Evolutionary conservation across 1,140 invertebrate genomes (phyloP), one percentile per base, ranked within the genome.

Genomic region (Asbolus verrucosus): DNA sequence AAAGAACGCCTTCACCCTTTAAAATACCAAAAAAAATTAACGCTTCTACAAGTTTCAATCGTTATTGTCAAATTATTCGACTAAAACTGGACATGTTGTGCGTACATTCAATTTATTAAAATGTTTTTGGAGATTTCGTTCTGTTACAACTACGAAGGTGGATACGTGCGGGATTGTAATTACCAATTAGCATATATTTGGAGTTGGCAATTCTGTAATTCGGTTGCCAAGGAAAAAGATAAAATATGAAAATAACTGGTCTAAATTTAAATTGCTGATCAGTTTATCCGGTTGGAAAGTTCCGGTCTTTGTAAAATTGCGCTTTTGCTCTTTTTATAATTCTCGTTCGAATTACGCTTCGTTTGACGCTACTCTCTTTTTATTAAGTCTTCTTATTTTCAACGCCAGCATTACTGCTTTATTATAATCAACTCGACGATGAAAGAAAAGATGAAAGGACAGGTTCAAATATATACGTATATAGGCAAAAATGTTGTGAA

Each of bases 181-280:
- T 63, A 63, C 19, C 31, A 63, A 63, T 24, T 41, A 39, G 61
- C 61, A 24, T 65, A 43, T 6, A 65, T 65, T 16, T 41, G 36
- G 21, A 68, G 15, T 14, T 39, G 27, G 18, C 38, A 66, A 13
- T 27, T 27, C 2, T 24, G 46, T 24, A 13, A 43, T 43, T 43
- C 39, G 0, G 13, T 21, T 24, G 2, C 50, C 6, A 19, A 39
- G 16, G 59, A 38, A 65, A 65, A 41, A 41, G 62, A 65, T 65
- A 43, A 71, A 73, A 71, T 75, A 75, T 73, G 73, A 75, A 75
- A 75, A 75, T 75, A 62, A 75, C 71, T 75, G 69, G 59, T 70
- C 71, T 69, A 71, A 75, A 77, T 77, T 77, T 77, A 77, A 77
- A 77, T 76, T 77, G 75, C 75, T 77, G 76, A 77, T 77, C 75